Base-by-base conservation (phyloP, 1,140 invertebrate genomes). In the Rhyacophila brunnea region DNA sequence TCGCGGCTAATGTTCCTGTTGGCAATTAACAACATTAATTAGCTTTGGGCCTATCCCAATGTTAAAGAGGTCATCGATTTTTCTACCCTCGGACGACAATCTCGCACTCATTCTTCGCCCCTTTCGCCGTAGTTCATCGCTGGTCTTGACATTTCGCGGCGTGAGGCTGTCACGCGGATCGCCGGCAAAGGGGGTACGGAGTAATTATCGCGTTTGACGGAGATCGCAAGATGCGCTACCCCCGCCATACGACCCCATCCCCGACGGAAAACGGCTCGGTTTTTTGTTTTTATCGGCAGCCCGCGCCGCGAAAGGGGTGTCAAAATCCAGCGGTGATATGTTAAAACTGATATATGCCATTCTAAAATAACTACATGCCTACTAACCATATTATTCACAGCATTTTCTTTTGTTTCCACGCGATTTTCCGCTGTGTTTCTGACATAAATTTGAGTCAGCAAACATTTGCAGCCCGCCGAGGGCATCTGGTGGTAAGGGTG, bases 31-130 rank as follows among this genome's bases (percentile, higher is more conserved):
- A 57, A 57, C 54, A 38, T 57, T 43, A 58, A 58, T 58, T 58
- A 58, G 55, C 55, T 42, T 20, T n/a, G 35, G 40, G 55, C 55
- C 55, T 50, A 58, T 58, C 55, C 55, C 55, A 58, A 58, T 58
- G 55, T 58, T 58, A 58, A 58, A 51, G 55, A 58, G 55, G 55
- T 58, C 55, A 58, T 58, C 55, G 55, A 58, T 58, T 58, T 58
- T 58, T 58, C 55, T 36, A 46, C n/a, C 23, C 17, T n/a, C 40
- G 55, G 19, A 50, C 7, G 32, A 9, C 23, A 42, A 35, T 40
- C 43, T n/a, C 40, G 47, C 36, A 18, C 23, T 50, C 48, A 58
- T 58, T 58, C 49, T 58, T 15, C 10, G 18, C 23, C 18, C 14
- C 14, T 13, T 18, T 40, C 14, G 5, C 6, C 6, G 34, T 57